Conservation (phyloP, 1,140 invertebrate genomes). For the Drosophila kurseongensis region DNA sequence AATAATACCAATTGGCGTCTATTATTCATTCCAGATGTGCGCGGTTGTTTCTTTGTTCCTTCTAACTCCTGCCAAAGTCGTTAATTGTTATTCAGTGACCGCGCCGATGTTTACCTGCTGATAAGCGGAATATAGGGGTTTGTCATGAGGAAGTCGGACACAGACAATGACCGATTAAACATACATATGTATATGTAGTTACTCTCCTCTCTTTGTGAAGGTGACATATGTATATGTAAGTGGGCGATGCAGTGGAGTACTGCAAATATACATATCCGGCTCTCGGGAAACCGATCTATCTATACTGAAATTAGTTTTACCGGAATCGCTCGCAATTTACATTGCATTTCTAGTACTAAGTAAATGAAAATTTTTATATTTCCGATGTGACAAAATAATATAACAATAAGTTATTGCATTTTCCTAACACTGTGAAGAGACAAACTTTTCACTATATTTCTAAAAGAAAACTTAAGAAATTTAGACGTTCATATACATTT, state of each 20-base stretch:
- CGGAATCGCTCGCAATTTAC: background rate
- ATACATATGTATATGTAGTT: background rate
- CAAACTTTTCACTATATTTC: too few species aligned
- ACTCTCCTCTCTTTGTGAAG: background rate
- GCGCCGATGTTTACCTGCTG: slow-evolving; percentile 36
- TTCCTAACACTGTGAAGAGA: too few species aligned
- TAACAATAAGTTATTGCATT: too few species aligned
- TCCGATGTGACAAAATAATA: too few species aligned
- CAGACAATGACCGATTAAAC: slow-evolving; percentile 41
- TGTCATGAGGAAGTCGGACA: slow-evolving; percentile 24
- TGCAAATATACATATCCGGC: slow-evolving; percentile 12
- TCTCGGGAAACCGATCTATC: too few species aligned
- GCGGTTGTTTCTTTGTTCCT: slow-evolving; percentile 7
- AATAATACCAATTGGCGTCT: slow-evolving; percentile 38
- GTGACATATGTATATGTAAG: background rate
- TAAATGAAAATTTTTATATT: too few species aligned
- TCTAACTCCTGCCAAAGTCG: slow-evolving; percentile 21
- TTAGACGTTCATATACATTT: too few species aligned
- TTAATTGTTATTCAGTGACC: slow-evolving; percentile 42
- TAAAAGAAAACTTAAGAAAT: too few species aligned
- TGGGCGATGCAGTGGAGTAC: slow-evolving; percentile 7
- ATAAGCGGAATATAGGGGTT: slow-evolving; percentile 19
- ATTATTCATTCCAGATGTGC: slow-evolving; percentile 33
- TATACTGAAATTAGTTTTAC: background rate
- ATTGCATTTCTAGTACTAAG: too few species aligned